Evolutionary conservation across 2,113 vertebrate genomes (phyloP), one percentile per base, ranked within the genome.

Genomic region (Manacus vitellinus): DNA sequence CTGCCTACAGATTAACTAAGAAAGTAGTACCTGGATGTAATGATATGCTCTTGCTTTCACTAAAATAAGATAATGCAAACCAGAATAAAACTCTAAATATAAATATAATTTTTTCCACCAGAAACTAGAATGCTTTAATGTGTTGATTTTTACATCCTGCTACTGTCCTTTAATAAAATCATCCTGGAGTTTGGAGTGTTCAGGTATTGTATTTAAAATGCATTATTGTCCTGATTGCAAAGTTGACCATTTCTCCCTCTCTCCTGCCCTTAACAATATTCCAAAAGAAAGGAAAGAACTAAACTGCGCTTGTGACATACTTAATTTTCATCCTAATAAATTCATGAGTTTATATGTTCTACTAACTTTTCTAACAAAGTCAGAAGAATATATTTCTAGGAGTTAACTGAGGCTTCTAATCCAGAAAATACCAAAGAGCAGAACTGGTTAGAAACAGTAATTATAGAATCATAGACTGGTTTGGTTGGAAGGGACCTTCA

Each of bases 21-120:
- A 84, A 88, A 84, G 46, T 52, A 52, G 71, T 95, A 96, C 92
- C 92, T 96, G 85, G 52, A 61, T 81, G 25, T 81, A 85, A 95
- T 86, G 72, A 88, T 84, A 81, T 56, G 75, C 44, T 93, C n/a
- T 81, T 31, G 14, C 47, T 95, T 93, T 90, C 72, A 63, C 35
- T 74, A 80, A 92, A 96, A 94, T 10, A 59, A 22, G 41, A 44
- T 95, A 96, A 94, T 65, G 68, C 33, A 81, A 95, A 92, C 55
- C 94, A 97, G 90, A 94, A 93, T 81, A 93, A 94, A 74, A 71
- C 20, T 74, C 39, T 68, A n/a, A n/a, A n/a, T n/a, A n/a, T n/a
- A n/a, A 86, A 95, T 89, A 88, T 55, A 79, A 1, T 77, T 93
- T 90, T 91, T 88, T 61, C 82, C 91, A 84, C 49, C n/a, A 95